A percentile compares a stretch with the other conserved stretches of the same genome.
phyloP scores from a whole-genome alignment of 1,140 invertebrate species.

The Parasteatoda tepidariorum region DNA sequence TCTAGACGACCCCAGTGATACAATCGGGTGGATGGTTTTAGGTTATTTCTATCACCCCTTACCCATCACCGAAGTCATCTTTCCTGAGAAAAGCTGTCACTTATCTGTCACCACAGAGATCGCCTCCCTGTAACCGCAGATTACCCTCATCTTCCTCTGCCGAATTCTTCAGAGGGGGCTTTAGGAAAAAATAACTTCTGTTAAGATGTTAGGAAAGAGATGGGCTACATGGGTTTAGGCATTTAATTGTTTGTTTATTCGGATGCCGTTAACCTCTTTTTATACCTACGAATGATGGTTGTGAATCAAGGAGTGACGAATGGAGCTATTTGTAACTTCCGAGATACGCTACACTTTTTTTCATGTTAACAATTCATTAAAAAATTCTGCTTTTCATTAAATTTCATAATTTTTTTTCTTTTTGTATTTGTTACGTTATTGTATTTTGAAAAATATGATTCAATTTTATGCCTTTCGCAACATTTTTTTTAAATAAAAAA shows the following conservation, averaged over 20 bases:
- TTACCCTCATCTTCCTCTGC: conserved; percentile 2
- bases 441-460: too few species aligned
- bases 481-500: too few species aligned
- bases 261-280: neutral
- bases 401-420: too few species aligned
- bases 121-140: conserved; percentile 29
- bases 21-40: neutral
- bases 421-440: too few species aligned
- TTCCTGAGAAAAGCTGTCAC: conserved; percentile 40
- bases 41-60: conserved; percentile 50
- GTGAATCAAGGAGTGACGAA: neutral
- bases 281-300: neutral
- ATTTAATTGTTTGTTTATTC: conserved; percentile 38
- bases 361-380: too few species aligned
- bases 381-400: too few species aligned
- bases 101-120: conserved; percentile 50
- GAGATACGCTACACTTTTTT: too few species aligned
- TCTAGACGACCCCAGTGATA: too few species aligned
- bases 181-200: neutral
- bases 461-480: too few species aligned
- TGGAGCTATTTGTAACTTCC: too few species aligned
- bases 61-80: conserved; percentile 36
- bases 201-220: neutral
- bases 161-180: neutral
- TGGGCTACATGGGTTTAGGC: neutral